These are phyloP conservation scores for Choristoneura rosaceana DNA, from an alignment of 2,888 invertebrate genomes.

Conservation along the genomic window DNA sequence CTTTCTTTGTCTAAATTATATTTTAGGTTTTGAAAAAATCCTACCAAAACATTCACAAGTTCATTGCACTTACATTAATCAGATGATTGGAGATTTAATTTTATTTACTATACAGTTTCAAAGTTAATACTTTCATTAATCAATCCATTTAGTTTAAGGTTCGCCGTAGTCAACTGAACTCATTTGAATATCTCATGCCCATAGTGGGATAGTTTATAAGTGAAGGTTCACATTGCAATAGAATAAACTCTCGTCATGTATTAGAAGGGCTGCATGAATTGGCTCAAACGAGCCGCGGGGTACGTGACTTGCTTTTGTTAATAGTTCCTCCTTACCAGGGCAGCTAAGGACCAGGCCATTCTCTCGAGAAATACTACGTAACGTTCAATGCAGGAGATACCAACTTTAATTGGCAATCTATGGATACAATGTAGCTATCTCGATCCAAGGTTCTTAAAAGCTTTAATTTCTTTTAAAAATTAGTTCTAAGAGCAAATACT, in stretches of 20 bases:
- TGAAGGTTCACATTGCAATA: conserved; percentile 36
- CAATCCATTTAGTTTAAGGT: background rate
- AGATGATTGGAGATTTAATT: background rate
- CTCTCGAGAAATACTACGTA: conserved; percentile 35
- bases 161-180: background rate
- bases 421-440: conserved; percentile 31
- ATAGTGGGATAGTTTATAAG: conserved; percentile 28
- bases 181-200: background rate
- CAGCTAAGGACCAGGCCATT: conserved; percentile 44
- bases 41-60: background rate
- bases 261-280: conserved; percentile 53
- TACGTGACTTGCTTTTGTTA: conserved; percentile 58
- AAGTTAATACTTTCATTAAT: background rate
- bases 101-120: background rate
- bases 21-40: background rate
- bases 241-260: conserved; percentile 25
- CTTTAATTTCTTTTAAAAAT: background rate
- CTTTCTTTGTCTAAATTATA: background rate
- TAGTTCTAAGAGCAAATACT: background rate
- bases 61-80: background rate
- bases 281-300: conserved; percentile 58
- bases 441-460: background rate
- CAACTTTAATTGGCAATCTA: conserved; percentile 42
- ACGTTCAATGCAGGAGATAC: conserved; percentile 24
- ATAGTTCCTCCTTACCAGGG: conserved; percentile 55